phyloP scores from a whole-genome alignment of 2,888 invertebrate species.

The Bombyx huttoni region DNA sequence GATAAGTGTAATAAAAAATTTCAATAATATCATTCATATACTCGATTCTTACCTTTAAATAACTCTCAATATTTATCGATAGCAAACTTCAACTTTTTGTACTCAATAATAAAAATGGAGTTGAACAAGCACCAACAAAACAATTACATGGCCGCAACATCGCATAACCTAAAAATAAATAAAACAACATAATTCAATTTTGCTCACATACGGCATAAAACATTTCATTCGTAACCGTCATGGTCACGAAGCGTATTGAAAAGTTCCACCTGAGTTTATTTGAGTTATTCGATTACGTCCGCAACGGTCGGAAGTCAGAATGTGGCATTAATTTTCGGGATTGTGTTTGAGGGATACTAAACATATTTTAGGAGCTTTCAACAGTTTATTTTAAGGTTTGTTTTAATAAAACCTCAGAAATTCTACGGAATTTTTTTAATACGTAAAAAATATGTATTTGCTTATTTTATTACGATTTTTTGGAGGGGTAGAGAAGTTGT shows the following conservation, averaged over 20 bases:
- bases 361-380: constrained; percentile 4
- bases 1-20: too few relatives aligned
- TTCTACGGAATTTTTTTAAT: too few relatives aligned
- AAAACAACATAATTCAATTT: background rate
- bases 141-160: background rate
- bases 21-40: too few relatives aligned
- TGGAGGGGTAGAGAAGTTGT: too few relatives aligned
- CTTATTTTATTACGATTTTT: too few relatives aligned
- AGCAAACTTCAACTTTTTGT: too few relatives aligned
- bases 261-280: constrained; percentile 62
- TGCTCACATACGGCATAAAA: constrained; percentile 21
- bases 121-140: background rate
- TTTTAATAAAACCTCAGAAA: background rate
- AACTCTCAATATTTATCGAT: too few relatives aligned
- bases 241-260: constrained; percentile 63
- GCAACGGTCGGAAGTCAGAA: constrained; percentile 30
- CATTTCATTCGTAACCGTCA: constrained; percentile 52
- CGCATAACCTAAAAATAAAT: background rate
- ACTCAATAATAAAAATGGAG: too few relatives aligned
- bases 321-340: constrained; percentile 25
- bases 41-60: too few relatives aligned
- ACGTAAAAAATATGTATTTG: too few relatives aligned
- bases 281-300: constrained; percentile 51
- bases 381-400: background rate
- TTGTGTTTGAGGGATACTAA: constrained; percentile 20